These are phyloP conservation scores for Phalloptychus januarius DNA, from an alignment of 2,797 vertebrate species.

Conservation along the genomic window DNA sequence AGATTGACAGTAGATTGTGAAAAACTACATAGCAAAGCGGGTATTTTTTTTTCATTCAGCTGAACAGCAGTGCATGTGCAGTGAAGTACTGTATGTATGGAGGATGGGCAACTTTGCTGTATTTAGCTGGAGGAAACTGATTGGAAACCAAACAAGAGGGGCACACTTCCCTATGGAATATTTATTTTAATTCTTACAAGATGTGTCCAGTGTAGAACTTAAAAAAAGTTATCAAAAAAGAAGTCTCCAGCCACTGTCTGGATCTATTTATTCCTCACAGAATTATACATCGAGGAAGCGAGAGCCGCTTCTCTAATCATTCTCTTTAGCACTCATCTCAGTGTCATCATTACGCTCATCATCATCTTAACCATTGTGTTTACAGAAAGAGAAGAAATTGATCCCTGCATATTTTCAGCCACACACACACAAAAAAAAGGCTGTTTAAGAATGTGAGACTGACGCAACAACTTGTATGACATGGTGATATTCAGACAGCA, in stretches of 20 bases:
- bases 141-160: neutral
- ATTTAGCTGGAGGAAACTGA: neutral
- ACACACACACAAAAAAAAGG: conserved; percentile 9
- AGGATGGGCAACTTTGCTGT: neutral
- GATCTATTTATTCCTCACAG: conserved; percentile 42
- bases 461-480: conserved; percentile 21
- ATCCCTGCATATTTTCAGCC: conserved; percentile 13
- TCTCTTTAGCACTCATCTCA: conserved; percentile 45
- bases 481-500: conserved; percentile 33
- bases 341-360: conserved; percentile 38
- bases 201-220: neutral
- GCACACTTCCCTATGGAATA: neutral
- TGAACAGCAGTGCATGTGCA: neutral
- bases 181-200: neutral
- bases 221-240: conserved; percentile 27
- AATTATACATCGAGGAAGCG: conserved; percentile 49
- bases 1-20: neutral
- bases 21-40: neutral
- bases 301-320: conserved; percentile 63
- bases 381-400: conserved; percentile 14
- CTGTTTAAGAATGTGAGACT: conserved; percentile 19
- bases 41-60: neutral
- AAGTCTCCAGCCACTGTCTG: conserved; percentile 23
- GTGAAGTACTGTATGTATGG: neutral
- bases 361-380: conserved; percentile 19